Evolutionary conservation across 2,113 vertebrate genomes (phyloP).

Genomic region (Cervus canadensis): DNA sequence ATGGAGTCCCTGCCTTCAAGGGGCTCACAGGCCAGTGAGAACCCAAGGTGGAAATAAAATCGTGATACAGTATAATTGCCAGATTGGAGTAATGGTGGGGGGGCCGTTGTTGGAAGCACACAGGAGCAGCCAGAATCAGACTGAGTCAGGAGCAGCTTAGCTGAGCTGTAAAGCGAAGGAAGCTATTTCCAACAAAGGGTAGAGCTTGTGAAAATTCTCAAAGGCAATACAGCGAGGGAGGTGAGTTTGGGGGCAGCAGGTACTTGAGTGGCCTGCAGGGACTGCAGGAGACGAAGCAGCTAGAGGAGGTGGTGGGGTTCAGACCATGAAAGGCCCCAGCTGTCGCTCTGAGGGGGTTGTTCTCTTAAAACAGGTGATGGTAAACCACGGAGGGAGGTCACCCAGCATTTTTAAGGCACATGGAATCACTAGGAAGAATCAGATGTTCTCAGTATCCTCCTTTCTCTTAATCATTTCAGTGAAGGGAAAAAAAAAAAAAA

Average conservation of each 20-base stretch:
- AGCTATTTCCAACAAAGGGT: background rate
- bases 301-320: background rate
- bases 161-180: background rate
- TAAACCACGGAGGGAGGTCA: background rate
- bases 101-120: rapidly evolving
- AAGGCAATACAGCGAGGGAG: background rate
- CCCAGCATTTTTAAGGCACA: background rate
- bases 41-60: background rate
- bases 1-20: background rate
- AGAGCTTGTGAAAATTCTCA: background rate
- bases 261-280: background rate
- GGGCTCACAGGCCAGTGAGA: background rate
- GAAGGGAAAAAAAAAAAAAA: no score
- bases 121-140: no score
- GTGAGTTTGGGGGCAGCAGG: background rate
- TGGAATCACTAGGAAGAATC: background rate
- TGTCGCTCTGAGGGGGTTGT: background rate
- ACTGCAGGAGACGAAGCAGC: background rate
- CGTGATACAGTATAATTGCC: background rate
- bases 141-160: background rate
- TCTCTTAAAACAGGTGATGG: background rate
- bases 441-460: background rate
- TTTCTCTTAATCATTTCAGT: background rate
- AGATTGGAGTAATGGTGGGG: background rate
- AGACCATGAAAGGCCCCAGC: background rate